These are phyloP conservation scores for Benitochromis conjunctus DNA, from an alignment of 2,113 vertebrate species.

Conservation along the genomic window DNA sequence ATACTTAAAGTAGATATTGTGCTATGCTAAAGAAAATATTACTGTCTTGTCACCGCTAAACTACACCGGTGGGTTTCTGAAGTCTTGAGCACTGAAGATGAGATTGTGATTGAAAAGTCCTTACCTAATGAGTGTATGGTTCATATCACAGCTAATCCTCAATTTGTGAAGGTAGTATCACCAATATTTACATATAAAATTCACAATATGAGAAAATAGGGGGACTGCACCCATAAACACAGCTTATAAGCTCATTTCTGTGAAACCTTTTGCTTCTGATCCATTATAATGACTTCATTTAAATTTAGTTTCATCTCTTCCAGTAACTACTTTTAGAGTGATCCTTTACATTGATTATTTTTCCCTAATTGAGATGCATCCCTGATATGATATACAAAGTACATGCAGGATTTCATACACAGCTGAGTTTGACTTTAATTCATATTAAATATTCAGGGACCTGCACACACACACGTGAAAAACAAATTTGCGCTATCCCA, in stretches of 20 bases:
- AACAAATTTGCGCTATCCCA: neutral
- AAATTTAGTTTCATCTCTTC: neutral
- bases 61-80: neutral
- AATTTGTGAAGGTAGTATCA: fast-evolving
- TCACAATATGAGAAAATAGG: neutral
- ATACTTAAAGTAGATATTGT: no score
- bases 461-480: neutral
- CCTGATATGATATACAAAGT: neutral
- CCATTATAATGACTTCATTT: neutral
- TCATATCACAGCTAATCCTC: neutral
- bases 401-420: neutral
- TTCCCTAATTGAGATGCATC: no score
- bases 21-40: no score
- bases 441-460: neutral
- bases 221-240: neutral
- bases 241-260: neutral
- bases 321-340: neutral
- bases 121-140: neutral
- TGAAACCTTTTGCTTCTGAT: fast-evolving
- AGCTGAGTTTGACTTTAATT: neutral
- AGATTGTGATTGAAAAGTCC: neutral
- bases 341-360: neutral
- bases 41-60: no score
- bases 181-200: neutral
- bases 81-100: neutral